Evolutionary conservation across 2,113 vertebrate species (phyloP).

Genomic region (Benitochromis conjunctus): DNA sequence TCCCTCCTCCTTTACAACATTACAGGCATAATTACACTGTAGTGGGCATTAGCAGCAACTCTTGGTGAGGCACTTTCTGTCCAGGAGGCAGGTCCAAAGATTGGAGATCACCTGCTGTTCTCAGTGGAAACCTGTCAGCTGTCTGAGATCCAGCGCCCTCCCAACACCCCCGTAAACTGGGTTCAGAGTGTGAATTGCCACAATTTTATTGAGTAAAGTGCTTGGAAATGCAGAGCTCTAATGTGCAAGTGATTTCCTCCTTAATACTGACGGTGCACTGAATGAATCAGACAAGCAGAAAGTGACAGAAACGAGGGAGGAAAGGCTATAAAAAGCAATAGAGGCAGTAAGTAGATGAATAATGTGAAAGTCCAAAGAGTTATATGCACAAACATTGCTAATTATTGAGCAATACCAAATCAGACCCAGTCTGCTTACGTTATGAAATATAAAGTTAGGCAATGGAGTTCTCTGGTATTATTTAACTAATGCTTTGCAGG

Average conservation of each 20-base stretch:
- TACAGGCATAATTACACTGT: conserved; percentile 40
- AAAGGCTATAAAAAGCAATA: background rate
- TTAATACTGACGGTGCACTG: background rate
- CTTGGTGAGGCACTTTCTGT: background rate
- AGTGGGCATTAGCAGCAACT: conserved; percentile 10
- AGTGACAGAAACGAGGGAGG: background rate
- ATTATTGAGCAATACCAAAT: background rate
- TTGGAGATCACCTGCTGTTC: background rate
- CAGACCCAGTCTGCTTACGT: background rate
- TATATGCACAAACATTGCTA: background rate
- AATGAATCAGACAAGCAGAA: conserved; percentile 1
- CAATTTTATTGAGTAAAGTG: conserved; percentile 3
- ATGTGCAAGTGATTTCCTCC: conserved; percentile 25
- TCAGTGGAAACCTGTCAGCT: background rate
- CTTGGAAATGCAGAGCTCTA: background rate
- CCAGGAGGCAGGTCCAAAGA: background rate
- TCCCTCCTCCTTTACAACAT: conserved; percentile 21
- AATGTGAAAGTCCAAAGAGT: background rate
- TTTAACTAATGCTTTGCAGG: background rate
- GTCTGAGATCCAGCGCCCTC: background rate
- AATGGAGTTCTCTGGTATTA: background rate
- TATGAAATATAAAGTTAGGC: background rate
- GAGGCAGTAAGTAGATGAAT: background rate
- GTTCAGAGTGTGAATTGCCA: background rate
- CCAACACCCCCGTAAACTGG: background rate